phyloP scores from a whole-genome alignment of 2,888 invertebrate genomes.

The Eupithecia dodoneata region DNA sequence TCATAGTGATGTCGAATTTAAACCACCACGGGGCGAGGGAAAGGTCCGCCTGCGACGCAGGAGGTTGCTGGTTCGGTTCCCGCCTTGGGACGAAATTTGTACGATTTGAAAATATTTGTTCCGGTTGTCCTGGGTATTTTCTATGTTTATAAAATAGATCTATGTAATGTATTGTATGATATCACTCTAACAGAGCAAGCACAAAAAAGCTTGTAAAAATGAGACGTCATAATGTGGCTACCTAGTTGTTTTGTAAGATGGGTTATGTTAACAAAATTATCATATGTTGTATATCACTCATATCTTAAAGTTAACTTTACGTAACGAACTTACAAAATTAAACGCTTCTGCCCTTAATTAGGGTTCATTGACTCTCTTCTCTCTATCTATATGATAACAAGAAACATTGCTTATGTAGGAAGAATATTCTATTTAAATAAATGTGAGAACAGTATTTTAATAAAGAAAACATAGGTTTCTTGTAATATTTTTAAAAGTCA shows the following conservation, averaged over 20 bases:
- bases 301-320: not conserved
- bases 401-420: not conserved
- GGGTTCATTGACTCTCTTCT: constrained; percentile 38
- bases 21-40: no score
- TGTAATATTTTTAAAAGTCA: not conserved
- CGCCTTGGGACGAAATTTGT: no score
- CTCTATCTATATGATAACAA: constrained; percentile 27
- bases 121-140: no score
- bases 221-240: not conserved
- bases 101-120: no score
- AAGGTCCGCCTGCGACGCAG: no score
- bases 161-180: no score
- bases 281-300: not conserved
- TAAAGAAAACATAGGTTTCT: not conserved
- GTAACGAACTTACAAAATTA: constrained; percentile 11
- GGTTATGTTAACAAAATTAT: not conserved
- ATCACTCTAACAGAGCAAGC: no score
- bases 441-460: not conserved
- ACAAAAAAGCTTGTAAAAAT: no score
- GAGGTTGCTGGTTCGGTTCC: no score
- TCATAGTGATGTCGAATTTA: not conserved
- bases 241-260: not conserved
- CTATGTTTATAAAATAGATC: no score
- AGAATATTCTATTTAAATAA: not conserved
- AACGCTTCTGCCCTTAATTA: constrained; percentile 34